Evolutionary conservation across 2,888 invertebrate species (phyloP), one percentile per base, ranked within the genome.

Genomic region (Lacanobia wlatinum): DNA sequence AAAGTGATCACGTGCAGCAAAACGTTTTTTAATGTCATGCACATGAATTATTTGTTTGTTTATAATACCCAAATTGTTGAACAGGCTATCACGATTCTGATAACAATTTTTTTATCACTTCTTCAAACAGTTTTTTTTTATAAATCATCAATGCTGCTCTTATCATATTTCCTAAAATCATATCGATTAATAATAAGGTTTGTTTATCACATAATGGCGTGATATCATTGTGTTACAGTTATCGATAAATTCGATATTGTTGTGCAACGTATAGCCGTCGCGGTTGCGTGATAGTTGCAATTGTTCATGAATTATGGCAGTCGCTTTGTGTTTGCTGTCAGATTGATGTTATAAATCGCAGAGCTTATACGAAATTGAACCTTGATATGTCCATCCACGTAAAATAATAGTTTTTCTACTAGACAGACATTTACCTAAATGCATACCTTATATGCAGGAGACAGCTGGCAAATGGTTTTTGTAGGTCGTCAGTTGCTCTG

Each of bases 141-240:
- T 23, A 9, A 56, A 60, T 58, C 10, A 16, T 43, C 14, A 63
- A 38, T 38, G 14, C 8, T 73, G 61, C 61, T 14, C 12, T 79
- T 83, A 80, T 80, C 78, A 40, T 34, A 56, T 58, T 83, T 78
- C 73, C 46, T 56, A 63, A 80, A 79, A 78, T 52, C 73, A 53
- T 70, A 69, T 59, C 65, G 73, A 80, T 76, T 76, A 64, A 67
- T 52, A 73, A 75, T 70, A 70, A 70, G 21, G 56, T 65, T 73
- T 63, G 48, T 67, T 73, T 73, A 74, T 76, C 72, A 60, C 18
- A 79, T 58, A 80, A 67, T 73, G 55, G 62, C 60, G 18, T 43
- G 86, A 76, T 84, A 76, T 53, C 71, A 76, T 79, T 75, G 73
- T 83, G 58, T 63, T 58, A 60, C 48, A 48, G 28, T 75, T 73